Evolutionary conservation across 2,888 invertebrate genomes (phyloP), one percentile per base, ranked within the genome.

Genomic region (Carpatolechia fugitivella): DNA sequence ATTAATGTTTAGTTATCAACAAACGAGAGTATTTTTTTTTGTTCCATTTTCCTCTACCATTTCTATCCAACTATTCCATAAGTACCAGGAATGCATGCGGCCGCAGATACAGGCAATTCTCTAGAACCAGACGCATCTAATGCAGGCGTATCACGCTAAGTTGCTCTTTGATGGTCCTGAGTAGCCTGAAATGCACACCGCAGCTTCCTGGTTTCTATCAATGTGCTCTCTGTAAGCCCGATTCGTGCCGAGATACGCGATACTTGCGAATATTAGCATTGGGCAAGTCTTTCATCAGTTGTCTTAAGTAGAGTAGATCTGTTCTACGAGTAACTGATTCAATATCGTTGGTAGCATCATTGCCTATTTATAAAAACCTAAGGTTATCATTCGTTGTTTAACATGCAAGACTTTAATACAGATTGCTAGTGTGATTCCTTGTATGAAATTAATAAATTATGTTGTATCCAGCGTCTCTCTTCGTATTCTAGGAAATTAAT

Each of bases 171-270:
- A 84, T 82, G 74, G 60, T 56, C 56, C 61, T 70, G 73, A 66
- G 73, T 75, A 70, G 62, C 58, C 61, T 70, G 74, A 66, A 75
- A 76, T 69, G 62, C 58, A 72, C 62, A 73, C 74, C 69, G 66
- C 60, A 59, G 65, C 80, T 82, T 84, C 82, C 83, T 82, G 64
- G 71, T 80, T 60, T 50, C 56, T 61, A 74, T 81, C 70, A 83
- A 82, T 70, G 78, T 63, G 47, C 62, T 57, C 68, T 61, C 75
- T 76, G 67, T 78, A 62, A 66, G 66, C 66, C 62, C 68, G 64
- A 69, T 66, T 70, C 64, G 65, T 70, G 65, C 60, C 57, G 52
- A 56, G 59, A 65, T 58, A 59, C 58, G 46, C 16, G 58, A 61
- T 63, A 55, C 36, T 53, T 5, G 36, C 56, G 44, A 52, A 52